A percentile compares a stretch with the other conserved stretches of the same genome.
phyloP scores from a whole-genome alignment of 2,888 invertebrate species.

The Choristoneura rosaceana region DNA sequence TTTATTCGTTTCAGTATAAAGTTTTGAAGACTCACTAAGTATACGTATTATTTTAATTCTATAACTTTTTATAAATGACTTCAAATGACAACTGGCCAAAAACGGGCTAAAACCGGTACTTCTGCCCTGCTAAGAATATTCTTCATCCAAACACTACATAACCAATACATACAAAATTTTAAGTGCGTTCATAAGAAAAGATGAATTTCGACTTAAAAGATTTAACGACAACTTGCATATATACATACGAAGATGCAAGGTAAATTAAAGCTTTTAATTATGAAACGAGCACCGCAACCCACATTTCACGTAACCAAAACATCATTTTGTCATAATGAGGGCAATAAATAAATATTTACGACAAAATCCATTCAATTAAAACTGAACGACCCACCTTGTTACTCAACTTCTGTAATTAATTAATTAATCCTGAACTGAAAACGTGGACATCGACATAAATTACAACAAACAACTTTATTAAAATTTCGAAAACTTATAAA shows the following conservation, averaged over 20 bases:
- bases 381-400: conserved; percentile 56
- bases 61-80: too few relatives aligned
- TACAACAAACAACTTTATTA: conserved; percentile 65
- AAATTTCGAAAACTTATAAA: conserved; percentile 62
- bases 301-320: conserved; percentile 28
- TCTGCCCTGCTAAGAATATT: too few relatives aligned
- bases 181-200: too few relatives aligned
- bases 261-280: conserved; percentile 19
- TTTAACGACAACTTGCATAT: too few relatives aligned
- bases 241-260: too few relatives aligned
- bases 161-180: conserved; percentile 8
- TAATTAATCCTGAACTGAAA: conserved; percentile 64
- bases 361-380: conserved; percentile 53
- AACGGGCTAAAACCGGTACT: too few relatives aligned
- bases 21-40: too few relatives aligned
- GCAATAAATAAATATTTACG: conserved; percentile 65
- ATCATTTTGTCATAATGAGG: conserved; percentile 47
- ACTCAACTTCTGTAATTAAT: conserved; percentile 70
- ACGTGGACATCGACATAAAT: conserved; percentile 62
- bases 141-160: conserved; percentile 21
- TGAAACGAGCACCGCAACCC: conserved; percentile 28
- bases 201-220: too few relatives aligned
- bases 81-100: too few relatives aligned
- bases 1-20: too few relatives aligned
- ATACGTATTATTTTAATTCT: too few relatives aligned